Evolutionary conservation across 1,140 invertebrate genomes (phyloP), one percentile per base, ranked within the genome.

Genomic region (Apis laboriosa): DNA sequence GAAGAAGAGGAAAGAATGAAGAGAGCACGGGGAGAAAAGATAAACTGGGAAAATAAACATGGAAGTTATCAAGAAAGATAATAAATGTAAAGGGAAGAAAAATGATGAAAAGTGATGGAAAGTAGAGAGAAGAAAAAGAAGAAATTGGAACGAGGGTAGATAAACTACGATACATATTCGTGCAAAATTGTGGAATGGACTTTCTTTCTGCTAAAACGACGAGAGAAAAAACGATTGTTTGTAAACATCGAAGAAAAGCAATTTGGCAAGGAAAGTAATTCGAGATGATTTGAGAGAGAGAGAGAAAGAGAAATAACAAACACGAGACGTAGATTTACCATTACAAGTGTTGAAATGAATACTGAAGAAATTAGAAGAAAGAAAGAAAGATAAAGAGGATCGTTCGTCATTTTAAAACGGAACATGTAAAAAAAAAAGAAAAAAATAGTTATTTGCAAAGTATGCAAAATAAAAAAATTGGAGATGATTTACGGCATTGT

Each of bases 111-210:
- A 13, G 5, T 24, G n/a, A 70, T 49, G 21, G 13, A 51, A 68
- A n/a, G 49, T 68, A n/a, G 7, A n/a, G 5, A 9, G 49, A 21
- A 53, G n/a, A 49, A 43, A 19, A 15, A 34, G 63, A 12, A 28
- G 28, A 66, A 34, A 64, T 15, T 70, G n/a, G n/a, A 21, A 24
- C 49, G 67, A 24, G 43, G 67, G 12, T 70, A 51, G 21, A 17
- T 70, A 70, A 70, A 13, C 67, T 70, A 70, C 24, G 49, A 53
- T 70, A 21, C 49, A 53, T 51, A n/a, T 70, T 70, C 21, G 53
- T 70, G 51, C 67, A 70, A 70, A 51, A n/a, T 15, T 70, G 43
- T 53, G 9, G 21, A 43, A 51, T 70, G n/a, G 49, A 70, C 51
- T 70, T 70, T 51, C 43, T 43, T 43, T 43, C n/a, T 51, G 13